Evolutionary conservation across 2,888 invertebrate genomes (phyloP).

Genomic region (Falcaria lacertinaria): DNA sequence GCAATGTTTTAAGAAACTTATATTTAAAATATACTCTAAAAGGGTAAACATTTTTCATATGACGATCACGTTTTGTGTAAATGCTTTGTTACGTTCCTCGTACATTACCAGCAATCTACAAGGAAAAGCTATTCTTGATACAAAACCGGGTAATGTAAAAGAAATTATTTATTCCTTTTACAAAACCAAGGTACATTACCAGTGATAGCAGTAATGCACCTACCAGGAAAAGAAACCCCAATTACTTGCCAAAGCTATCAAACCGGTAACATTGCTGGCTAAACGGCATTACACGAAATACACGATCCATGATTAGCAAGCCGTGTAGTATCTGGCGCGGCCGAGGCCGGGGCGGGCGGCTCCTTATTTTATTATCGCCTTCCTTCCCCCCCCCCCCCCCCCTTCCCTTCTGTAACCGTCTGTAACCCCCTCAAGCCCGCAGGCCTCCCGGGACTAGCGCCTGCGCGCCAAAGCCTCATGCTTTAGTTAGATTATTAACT

Average conservation of each 20-base stretch:
- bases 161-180: no score
- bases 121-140: no score
- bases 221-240: not conserved
- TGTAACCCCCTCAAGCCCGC: not conserved
- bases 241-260: not conserved
- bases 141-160: no score
- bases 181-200: no score
- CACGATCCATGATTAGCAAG: constrained; percentile 27
- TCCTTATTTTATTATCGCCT: constrained; percentile 54
- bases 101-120: no score
- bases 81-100: no score
- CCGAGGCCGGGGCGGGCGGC: constrained; percentile 23
- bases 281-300: constrained; percentile 24
- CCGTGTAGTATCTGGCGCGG: constrained; percentile 24
- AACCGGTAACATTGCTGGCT: not conserved
- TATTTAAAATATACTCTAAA: no score
- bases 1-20: no score
- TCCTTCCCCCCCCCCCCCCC: constrained; percentile 26
- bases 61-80: no score
- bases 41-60: no score
- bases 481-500: constrained; percentile 24
- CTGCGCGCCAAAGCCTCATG: constrained; percentile 18
- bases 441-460: not conserved
- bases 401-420: constrained; percentile 10
- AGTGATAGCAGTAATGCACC: no score